These are phyloP conservation scores for Nymphicus hollandicus DNA, from an alignment of 2,113 vertebrate species.

Conservation along the genomic window DNA sequence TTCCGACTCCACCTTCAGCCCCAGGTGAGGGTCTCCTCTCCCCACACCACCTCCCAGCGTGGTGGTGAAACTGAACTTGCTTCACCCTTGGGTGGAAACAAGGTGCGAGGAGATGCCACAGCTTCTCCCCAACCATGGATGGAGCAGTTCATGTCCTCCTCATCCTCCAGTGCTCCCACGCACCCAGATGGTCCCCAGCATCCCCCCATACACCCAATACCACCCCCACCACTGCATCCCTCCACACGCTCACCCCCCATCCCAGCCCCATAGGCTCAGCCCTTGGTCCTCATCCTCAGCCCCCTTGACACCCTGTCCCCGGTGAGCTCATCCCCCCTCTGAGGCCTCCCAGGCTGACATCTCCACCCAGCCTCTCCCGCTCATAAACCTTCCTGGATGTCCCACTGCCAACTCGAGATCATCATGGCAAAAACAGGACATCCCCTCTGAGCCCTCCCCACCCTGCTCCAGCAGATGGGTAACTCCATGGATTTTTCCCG, in stretches of 20 bases:
- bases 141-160: not conserved
- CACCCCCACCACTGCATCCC: not conserved
- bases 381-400: not conserved
- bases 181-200: not conserved
- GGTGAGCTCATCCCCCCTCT: not conserved
- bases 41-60: not conserved
- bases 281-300: not conserved
- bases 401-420: not conserved
- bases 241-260: accelerated
- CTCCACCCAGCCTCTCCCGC: not conserved
- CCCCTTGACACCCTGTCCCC: not conserved
- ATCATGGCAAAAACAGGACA: not conserved
- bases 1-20: not conserved
- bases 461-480: not conserved
- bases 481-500: not conserved
- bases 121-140: not conserved
- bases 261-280: not conserved
- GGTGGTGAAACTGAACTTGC: not conserved
- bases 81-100: not conserved
- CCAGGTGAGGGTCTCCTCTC: not conserved
- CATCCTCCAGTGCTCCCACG: not conserved
- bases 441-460: not conserved
- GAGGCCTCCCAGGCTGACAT: not conserved
- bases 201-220: not conserved
- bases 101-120: not conserved